Base-by-base conservation (phyloP, 2,888 invertebrate genomes). In the Ichneumon xanthorius region DNA sequence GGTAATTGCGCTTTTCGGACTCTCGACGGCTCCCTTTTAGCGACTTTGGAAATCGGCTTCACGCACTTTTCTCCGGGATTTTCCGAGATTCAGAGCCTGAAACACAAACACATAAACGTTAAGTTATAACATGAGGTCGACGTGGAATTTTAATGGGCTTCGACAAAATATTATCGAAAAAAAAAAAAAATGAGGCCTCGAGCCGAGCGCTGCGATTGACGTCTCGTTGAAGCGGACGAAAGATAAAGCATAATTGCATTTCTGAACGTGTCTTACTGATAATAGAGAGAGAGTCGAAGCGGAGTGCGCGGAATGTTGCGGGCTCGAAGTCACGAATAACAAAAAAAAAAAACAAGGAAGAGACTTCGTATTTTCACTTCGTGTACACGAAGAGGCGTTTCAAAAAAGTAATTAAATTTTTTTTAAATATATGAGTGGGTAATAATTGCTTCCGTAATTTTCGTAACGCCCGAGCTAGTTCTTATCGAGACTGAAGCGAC, bases 71-170 rank as follows among this genome's bases (percentile, higher is more conserved):
- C 26, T n/a, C 26, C 26, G n/a, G 9, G 37, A 75, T 33, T 65
- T 73, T 9, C 58, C 82, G 37, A 58, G 48, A 61, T 33, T 87
- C 86, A 86, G 76, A 72, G 70, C 84, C 87, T 87, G 84, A 82
- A 87, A 87, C 71, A 82, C n/a, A 71, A 80, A 81, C 0, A 19
- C 14, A 68, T 9, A 45, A 40, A n/a, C n/a, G 45, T 73, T 37
- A 14, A n/a, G 19, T 72, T 37, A 16, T 5, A 7, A 16, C 1
- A n/a, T 33, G 16, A 33, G 33, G 5, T 63, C 16, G 22, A 14
- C 2, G 9, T 30, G 5, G 6, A 30, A n/a, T 30, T 30, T 61
- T 33, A n/a, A 61, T n/a, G 7, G 48, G 7, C 19, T 53, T 67
- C 33, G 22, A 76, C 2, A 37, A 22, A 50, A 65, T 30, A 55